A percentile compares a stretch with the other conserved stretches of the same genome.
Conservation (phyloP, 2,797 vertebrate species). For the Orestias chungarensis region DNA sequence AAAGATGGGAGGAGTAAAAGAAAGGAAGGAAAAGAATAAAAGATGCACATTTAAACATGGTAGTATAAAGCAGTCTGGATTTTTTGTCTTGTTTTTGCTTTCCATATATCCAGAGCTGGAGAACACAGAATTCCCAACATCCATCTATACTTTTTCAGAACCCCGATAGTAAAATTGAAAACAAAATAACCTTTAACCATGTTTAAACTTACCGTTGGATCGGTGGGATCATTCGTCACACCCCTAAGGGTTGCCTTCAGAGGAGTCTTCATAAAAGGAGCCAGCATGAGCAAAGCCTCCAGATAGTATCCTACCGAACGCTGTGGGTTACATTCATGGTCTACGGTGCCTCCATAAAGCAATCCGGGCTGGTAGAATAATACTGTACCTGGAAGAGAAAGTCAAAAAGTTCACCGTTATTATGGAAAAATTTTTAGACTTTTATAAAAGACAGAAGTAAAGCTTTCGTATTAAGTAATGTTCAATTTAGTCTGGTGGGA, state of each 20-base stretch:
- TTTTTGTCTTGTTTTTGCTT: not conserved
- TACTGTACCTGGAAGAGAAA: slow-evolving; percentile 82
- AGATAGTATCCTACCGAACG: slow-evolving; percentile 93
- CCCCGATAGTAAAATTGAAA: not conserved
- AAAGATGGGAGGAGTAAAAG: too few relatives aligned
- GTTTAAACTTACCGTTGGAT: slow-evolving; percentile 87
- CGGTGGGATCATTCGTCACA: slow-evolving; percentile 90
- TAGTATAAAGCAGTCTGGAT: not conserved
- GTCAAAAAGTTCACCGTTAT: not conserved
- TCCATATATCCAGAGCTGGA: not conserved
- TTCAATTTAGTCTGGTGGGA: too few relatives aligned
- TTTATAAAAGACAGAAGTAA: not conserved
- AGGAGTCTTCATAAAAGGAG: slow-evolving; percentile 94
- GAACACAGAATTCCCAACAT: not conserved
- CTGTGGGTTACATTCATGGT: slow-evolving; percentile 90
- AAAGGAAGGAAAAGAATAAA: too few relatives aligned
- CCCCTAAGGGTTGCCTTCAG: slow-evolving; percentile 88
- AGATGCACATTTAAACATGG: not conserved
- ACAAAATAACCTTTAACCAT: not conserved
- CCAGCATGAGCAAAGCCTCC: slow-evolving; percentile 91
- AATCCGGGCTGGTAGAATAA: slow-evolving; percentile 94
- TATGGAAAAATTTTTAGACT: not conserved
- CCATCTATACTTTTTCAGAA: not conserved
- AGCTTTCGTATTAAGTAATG: too few relatives aligned
- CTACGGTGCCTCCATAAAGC: slow-evolving; percentile 86